Evolutionary conservation across 2,113 vertebrate species (phyloP).

Genomic region (Tursiops truncatus): DNA sequence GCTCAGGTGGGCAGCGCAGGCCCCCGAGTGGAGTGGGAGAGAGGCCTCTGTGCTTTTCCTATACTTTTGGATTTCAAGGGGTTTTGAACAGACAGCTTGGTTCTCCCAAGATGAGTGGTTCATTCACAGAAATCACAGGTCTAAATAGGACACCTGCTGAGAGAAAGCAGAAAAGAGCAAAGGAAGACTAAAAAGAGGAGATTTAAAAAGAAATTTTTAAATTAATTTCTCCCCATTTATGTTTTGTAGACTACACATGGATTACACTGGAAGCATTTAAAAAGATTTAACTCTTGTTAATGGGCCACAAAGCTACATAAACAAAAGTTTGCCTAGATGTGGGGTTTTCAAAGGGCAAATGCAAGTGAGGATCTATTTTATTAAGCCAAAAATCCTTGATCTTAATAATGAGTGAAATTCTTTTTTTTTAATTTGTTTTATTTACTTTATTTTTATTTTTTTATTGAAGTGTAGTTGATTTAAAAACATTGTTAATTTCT

Average conservation of each 20-base stretch:
- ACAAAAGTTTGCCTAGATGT: conserved; percentile 15
- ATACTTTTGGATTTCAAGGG: not conserved
- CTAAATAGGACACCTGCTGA: not conserved
- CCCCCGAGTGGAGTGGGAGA: not conserved
- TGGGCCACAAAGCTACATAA: not conserved
- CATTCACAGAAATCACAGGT: not conserved
- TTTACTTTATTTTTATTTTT: too few species aligned
- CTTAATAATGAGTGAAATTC: not conserved
- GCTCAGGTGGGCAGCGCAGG: not conserved
- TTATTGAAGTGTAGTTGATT: too few species aligned
- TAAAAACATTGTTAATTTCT: too few species aligned
- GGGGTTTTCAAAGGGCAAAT: conserved; percentile 27
- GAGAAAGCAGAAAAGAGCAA: conserved; percentile 23
- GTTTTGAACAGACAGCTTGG: not conserved
- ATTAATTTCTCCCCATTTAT: not conserved
- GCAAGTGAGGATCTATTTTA: not conserved
- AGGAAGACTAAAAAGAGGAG: not conserved
- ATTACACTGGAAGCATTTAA: not conserved
- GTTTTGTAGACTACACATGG: not conserved
- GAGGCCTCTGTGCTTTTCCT: not conserved
- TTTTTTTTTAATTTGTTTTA: not conserved
- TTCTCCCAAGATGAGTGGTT: not conserved
- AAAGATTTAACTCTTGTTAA: conserved; percentile 27
- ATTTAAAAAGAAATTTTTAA: conserved; percentile 11
- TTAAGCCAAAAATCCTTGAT: not conserved